Base-by-base conservation (phyloP, 2,888 invertebrate species). In the Pseudococcus viburni region DNA sequence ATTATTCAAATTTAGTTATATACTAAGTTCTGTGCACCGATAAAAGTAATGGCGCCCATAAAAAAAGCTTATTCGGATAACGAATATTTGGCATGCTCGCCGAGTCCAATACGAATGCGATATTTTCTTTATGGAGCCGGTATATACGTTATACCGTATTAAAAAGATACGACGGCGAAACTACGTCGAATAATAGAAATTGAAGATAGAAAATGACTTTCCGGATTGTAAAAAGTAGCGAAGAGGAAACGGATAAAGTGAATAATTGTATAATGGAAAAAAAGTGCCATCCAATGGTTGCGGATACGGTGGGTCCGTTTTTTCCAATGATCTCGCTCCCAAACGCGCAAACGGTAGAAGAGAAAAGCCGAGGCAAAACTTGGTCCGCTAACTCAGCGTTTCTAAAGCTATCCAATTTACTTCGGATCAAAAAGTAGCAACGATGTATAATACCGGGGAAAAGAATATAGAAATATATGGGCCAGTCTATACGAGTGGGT, bases 351-450 rank as follows among this genome's bases (percentile, higher is more conserved):
- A 33, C 26, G 26, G 26, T 33, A 33, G 26, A 42, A 33, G 26
- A 42, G 26, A 42, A 80, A 80, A 80, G 80, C 80, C 80, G 42
- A 80, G 42, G 26, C 26, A 39, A 80, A 86, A 87, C 77, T 87
- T 87, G 55, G 87, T 87, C 87, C 87, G 87, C 87, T 73, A 87
- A 87, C 87, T 87, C 87, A 87, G 87, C 87, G 77, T 77, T 87
- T 87, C 80, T 87, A 83, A 88, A 88, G 88, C 88, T 84, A 84
- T 88, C 88, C 88, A 88, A 88, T 88, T 88, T 88, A 88, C 84
- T 88, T 68, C 88, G 88, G 88, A 88, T 84, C 88, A 84, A 84
- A 88, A 88, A 88, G 88, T 84, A 88, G 87, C 80, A 85, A 59
- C 85, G 55, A 55, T 39, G 85, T 85, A 86, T 59, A 64, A 86